Evolutionary conservation across 1,140 invertebrate genomes (phyloP), one percentile per base, ranked within the genome.

Genomic region (Conopomorpha cramerella): DNA sequence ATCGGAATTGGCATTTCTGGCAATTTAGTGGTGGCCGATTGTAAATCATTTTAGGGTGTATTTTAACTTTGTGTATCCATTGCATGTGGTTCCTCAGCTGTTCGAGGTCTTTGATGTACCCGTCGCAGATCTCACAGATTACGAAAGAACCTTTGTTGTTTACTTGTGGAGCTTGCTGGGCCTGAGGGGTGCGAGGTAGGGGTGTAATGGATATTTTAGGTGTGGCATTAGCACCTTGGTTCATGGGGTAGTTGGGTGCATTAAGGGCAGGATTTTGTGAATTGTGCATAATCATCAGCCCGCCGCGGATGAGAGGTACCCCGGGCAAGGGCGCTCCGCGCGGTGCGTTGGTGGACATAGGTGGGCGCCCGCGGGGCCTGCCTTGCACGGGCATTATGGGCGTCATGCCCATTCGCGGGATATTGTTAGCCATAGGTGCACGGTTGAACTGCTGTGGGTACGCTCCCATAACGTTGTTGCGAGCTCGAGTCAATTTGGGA

Each of bases 41-140:
- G 58, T 94, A 93, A 48, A 95, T 93, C 93, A 95, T 95, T 78
- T 96, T 95, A 43, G 93, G 93, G 82, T 95, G 93, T 65, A 96
- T 95, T 77, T 95, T 95, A 29, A 95, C 92, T 83, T 95, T 95
- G 62, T 95, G 93, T 61, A 95, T 94, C 91, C 92, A 95, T 56
- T 94, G 92, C 93, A 96, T 95, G 63, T 96, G 93, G 73, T 94
- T 95, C 50, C 92, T 81, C 33, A 95, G 78, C 76, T 95, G 92
- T 61, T 95, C 93, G 58, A 95, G 80, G 78, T 95, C 93, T 79
- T 95, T 95, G 41, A 96, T 95, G 51, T 95, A 95, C 23, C 92
- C 92, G 77, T 96, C 93, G 77, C 93, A 96, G 51, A 96, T 95
- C 81, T 96, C 93, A 74, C 93, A 96, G 53, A 95, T 94, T 45